Percentiles rank a stretch among this genome's conserved stretches.
phyloP scores from a whole-genome alignment of 2,113 vertebrate genomes.

The Pseudonaja textilis region DNA sequence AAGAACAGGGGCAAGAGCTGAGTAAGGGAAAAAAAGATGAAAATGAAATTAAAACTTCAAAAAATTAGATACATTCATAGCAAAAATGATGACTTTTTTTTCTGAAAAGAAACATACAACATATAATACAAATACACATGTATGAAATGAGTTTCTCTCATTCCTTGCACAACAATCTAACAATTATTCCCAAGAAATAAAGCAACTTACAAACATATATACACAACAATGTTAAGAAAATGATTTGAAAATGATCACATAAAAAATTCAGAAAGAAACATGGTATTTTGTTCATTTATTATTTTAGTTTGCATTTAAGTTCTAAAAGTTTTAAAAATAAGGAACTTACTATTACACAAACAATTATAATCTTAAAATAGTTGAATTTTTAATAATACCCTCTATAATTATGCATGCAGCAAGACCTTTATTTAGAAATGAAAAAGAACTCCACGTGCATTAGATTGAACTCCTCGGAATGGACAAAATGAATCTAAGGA shows the following conservation, averaged over 20 bases:
- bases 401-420: slow-evolving; percentile 19
- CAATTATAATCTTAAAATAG: slow-evolving; percentile 44
- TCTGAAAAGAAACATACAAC: slow-evolving; percentile 8
- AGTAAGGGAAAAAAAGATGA: slow-evolving; percentile 75
- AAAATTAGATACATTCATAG: slow-evolving; percentile 63
- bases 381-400: slow-evolving; percentile 43
- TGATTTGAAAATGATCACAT: background rate
- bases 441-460: background rate
- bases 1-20: slow-evolving; percentile 80
- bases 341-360: slow-evolving; percentile 31
- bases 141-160: background rate
- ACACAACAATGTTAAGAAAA: background rate
- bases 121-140: slow-evolving; percentile 33
- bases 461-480: background rate
- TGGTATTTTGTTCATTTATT: slow-evolving; percentile 38
- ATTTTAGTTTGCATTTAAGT: slow-evolving; percentile 25
- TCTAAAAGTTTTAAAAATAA: slow-evolving; percentile 37
- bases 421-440: slow-evolving; percentile 25
- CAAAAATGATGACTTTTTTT: slow-evolving; percentile 58
- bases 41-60: slow-evolving; percentile 72
- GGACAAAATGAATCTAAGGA: background rate
- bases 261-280: slow-evolving; percentile 38
- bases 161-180: background rate
- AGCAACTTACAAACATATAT: background rate
- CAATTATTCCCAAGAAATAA: background rate